Conservation (phyloP, 2,797 vertebrate genomes). For the Anomalospiza imberbis region DNA sequence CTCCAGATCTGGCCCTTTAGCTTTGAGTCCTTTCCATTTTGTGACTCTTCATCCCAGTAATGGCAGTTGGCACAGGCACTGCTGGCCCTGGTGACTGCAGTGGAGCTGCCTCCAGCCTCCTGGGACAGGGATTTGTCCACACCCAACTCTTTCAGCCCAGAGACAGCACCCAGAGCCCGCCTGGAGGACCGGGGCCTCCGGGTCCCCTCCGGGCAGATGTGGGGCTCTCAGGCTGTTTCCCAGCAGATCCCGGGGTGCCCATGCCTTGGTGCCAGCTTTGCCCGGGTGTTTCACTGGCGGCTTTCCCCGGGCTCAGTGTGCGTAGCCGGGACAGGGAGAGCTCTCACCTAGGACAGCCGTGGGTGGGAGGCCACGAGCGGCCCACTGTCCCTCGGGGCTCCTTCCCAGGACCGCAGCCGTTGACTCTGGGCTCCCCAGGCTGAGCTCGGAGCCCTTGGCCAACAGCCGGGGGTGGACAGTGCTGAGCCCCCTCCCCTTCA, state of each 20-base stretch:
- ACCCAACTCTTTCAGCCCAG: rapidly evolving
- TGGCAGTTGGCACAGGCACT: neutral
- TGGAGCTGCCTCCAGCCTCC: neutral
- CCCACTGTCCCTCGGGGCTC: neutral
- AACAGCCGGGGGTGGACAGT: too few species aligned
- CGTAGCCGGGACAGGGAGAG: neutral
- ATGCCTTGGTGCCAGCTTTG: neutral
- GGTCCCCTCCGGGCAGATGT: neutral
- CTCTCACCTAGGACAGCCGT: neutral
- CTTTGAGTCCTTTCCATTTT: neutral
- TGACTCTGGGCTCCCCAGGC: neutral
- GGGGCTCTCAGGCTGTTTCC: neutral
- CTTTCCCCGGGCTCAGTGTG: rapidly evolving
- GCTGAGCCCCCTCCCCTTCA: neutral
- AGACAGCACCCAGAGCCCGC: neutral
- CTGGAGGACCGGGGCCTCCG: rapidly evolving
- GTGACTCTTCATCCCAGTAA: too few species aligned
- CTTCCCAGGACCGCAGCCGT: neutral
- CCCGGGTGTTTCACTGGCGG: neutral
- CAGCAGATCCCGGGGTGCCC: neutral
- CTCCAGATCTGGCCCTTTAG: neutral
- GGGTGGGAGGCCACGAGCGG: neutral
- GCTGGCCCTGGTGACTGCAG: neutral
- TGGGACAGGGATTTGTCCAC: neutral
- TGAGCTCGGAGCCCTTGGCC: neutral